A percentile compares a stretch with the other conserved stretches of the same genome.
Evolutionary conservation across 2,113 vertebrate species (phyloP).

Genomic region (Bagarius yarrelli): DNA sequence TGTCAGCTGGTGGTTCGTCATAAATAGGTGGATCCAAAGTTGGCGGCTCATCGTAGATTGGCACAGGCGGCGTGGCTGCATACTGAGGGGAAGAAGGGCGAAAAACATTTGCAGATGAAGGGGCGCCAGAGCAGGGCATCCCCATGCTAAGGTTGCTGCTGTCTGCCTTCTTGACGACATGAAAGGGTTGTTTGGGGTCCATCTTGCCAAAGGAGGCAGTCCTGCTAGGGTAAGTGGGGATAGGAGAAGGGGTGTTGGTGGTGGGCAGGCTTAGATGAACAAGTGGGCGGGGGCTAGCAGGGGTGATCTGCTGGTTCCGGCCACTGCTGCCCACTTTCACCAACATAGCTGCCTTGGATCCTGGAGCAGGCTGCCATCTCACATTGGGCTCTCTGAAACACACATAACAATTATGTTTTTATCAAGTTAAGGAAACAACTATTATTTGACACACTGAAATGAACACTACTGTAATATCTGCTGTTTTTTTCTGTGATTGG

Average conservation of each 20-base stretch:
- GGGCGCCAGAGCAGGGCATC: slow-evolving; percentile 56
- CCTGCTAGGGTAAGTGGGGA: slow-evolving; percentile 39
- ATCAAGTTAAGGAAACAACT: too few relatives aligned
- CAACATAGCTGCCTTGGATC: slow-evolving; percentile 77
- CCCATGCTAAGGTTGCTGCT: slow-evolving; percentile 72
- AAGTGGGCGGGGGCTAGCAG: slow-evolving; percentile 57
- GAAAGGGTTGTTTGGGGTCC: slow-evolving; percentile 70
- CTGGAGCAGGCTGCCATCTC: slow-evolving; percentile 77
- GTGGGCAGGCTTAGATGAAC: slow-evolving; percentile 53
- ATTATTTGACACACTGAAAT: too few relatives aligned
- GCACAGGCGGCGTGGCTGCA: slow-evolving; percentile 63
- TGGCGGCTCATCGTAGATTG: slow-evolving; percentile 79
- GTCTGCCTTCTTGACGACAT: slow-evolving; percentile 71
- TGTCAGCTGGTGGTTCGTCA: slow-evolving; percentile 76
- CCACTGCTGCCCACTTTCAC: slow-evolving; percentile 75
- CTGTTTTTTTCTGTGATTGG: too few relatives aligned
- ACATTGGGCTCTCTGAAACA: slow-evolving; percentile 64
- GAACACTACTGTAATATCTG: too few relatives aligned
- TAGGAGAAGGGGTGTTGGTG: slow-evolving; percentile 52
- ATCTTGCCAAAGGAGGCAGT: slow-evolving; percentile 55
- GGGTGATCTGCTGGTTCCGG: slow-evolving; percentile 61
- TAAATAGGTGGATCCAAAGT: slow-evolving; percentile 73
- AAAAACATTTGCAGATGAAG: slow-evolving; percentile 56
- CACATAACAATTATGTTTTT: too few relatives aligned
- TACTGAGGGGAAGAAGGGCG: slow-evolving; percentile 71